phyloP scores from a whole-genome alignment of 2,797 vertebrate genomes.

The Triplophysa bombifrons region DNA sequence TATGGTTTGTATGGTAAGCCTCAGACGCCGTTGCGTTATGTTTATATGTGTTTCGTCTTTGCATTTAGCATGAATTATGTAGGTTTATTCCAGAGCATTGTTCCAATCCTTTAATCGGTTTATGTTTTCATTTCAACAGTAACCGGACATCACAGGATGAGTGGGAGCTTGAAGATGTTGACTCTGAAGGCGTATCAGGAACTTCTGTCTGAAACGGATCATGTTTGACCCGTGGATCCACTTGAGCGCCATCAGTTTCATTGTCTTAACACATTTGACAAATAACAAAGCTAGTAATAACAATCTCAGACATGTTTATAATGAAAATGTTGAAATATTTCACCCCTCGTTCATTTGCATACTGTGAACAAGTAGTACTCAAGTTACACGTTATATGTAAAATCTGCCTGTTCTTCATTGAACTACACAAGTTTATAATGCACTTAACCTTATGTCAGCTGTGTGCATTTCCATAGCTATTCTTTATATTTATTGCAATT shows the following conservation, averaged over 20 bases:
- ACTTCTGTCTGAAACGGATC: neutral
- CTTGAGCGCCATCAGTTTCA: constrained; percentile 17
- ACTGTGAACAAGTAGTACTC: constrained; percentile 51
- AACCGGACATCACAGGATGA: constrained; percentile 26
- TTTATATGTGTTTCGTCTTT: neutral
- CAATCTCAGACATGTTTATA: constrained; percentile 52
- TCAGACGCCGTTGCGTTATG: neutral
- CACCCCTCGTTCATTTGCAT: constrained; percentile 58
- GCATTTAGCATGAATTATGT: neutral
- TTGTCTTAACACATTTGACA: constrained; percentile 21
- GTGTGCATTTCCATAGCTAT: neutral
- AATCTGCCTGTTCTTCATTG: neutral
- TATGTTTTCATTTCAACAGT: constrained; percentile 23
- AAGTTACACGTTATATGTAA: neutral
- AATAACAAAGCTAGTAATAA: constrained; percentile 34
- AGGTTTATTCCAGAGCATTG: neutral
- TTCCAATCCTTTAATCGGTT: neutral
- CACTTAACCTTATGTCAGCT: neutral
- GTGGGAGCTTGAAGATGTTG: neutral
- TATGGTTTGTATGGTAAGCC: neutral
- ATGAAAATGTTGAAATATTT: constrained; percentile 45
- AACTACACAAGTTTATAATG: neutral
- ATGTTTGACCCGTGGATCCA: neutral
- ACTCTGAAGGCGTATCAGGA: neutral
- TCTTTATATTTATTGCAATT: neutral